Percentiles rank a stretch among this genome's conserved stretches.
phyloP scores from a whole-genome alignment of 2,888 invertebrate genomes.

The Lycaena phlaeas region DNA sequence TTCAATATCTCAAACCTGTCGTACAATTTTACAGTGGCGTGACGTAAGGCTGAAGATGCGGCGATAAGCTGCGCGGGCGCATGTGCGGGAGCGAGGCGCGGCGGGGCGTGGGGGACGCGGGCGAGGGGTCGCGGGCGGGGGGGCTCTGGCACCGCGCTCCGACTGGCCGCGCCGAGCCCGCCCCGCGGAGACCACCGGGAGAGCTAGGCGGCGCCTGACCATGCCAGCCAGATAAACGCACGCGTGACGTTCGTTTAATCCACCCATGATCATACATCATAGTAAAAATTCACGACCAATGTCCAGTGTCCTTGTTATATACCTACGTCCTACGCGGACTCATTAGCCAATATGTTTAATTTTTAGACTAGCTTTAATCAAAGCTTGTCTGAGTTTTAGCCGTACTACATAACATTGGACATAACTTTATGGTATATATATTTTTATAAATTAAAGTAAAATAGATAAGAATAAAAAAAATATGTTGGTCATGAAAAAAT shows the following conservation, averaged over 20 bases:
- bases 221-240: constrained; percentile 28
- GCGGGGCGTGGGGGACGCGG: constrained; percentile 23
- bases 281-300: constrained; percentile 18
- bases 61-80: constrained; percentile 51
- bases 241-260: constrained; percentile 48
- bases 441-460: too few relatives aligned
- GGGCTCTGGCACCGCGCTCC: constrained; percentile 26
- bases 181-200: constrained; percentile 72
- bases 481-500: too few relatives aligned
- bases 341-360: neutral
- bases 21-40: constrained; percentile 29
- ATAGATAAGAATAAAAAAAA: too few relatives aligned
- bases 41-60: constrained; percentile 65
- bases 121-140: constrained; percentile 25
- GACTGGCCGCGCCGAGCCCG: constrained; percentile 66
- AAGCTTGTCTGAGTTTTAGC: too few relatives aligned
- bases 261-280: constrained; percentile 28
- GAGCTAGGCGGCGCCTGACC: constrained; percentile 60
- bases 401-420: too few relatives aligned
- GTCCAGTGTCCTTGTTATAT: neutral
- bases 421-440: too few relatives aligned
- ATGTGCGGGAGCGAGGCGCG: constrained; percentile 28
- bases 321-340: too few relatives aligned
- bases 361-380: too few relatives aligned
- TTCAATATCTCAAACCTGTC: constrained; percentile 25